Evolutionary conservation across 2,113 vertebrate species (phyloP).

Genomic region (Seriola rivoliana): DNA sequence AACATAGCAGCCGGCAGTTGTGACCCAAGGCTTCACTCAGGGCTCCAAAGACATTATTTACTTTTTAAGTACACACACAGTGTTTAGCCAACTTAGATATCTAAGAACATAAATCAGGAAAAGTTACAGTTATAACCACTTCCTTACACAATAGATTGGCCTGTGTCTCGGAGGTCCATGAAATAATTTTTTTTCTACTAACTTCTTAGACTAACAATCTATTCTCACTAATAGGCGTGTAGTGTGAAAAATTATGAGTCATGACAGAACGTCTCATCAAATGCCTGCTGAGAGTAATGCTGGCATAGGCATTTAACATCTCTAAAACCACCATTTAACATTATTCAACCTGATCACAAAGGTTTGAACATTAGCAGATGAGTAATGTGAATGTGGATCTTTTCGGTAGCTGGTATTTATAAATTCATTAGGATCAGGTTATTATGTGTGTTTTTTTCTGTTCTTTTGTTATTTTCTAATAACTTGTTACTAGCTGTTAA

Average conservation of each 20-base stretch:
- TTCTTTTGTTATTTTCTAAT: not conserved
- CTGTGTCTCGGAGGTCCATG: not conserved
- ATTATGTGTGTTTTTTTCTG: not conserved
- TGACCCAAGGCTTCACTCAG: conserved; percentile 14
- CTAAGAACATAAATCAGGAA: conserved; percentile 3
- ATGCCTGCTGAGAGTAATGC: too few species aligned
- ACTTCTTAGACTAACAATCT: too few species aligned
- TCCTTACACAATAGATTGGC: not conserved
- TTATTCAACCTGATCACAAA: too few species aligned
- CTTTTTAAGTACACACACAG: conserved; percentile 37
- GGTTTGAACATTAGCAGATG: not conserved
- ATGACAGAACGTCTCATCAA: too few species aligned
- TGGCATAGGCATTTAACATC: too few species aligned
- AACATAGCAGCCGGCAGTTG: conserved; percentile 31
- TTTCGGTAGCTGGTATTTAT: not conserved
- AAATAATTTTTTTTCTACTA: not conserved
- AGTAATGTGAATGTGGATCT: not conserved
- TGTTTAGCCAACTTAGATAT: conserved; percentile 2
- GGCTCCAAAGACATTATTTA: conserved; percentile 43
- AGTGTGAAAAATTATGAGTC: not conserved
- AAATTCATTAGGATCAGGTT: not conserved
- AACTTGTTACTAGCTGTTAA: not conserved
- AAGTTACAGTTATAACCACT: not conserved
- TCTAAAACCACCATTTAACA: too few species aligned
- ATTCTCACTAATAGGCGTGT: not conserved